Conservation (phyloP, 2,113 vertebrate genomes). For the Macrotis lagotis region DNA sequence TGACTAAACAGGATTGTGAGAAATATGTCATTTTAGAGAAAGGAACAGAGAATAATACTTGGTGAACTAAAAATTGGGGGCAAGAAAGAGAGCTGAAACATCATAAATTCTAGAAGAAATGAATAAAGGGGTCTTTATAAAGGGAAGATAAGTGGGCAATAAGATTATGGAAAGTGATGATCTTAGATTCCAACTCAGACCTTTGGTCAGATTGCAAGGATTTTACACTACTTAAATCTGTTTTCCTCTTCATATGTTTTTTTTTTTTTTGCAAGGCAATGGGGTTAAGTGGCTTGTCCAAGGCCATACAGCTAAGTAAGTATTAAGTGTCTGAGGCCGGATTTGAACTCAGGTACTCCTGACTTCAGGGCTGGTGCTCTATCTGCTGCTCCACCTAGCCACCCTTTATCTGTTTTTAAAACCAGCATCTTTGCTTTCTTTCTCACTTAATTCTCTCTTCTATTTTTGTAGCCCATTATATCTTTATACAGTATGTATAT, state of each 20-base stretch:
- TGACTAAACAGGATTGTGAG: conserved; percentile 15
- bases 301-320: too few species aligned
- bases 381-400: too few species aligned
- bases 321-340: too few species aligned
- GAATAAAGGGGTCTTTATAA: conserved; percentile 12
- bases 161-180: neutral
- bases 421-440: neutral
- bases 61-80: neutral
- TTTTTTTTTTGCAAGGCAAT: too few species aligned
- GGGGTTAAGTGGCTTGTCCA: too few species aligned
- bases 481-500: too few species aligned
- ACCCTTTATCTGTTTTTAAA: neutral
- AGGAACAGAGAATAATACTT: neutral
- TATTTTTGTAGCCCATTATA: neutral
- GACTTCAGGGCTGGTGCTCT: too few species aligned
- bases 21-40: conserved; percentile 34
- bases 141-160: conserved; percentile 15
- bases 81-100: neutral
- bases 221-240: neutral
- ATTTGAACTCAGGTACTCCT: too few species aligned
- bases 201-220: neutral
- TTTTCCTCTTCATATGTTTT: too few species aligned
- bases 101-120: neutral
- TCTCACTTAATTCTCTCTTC: neutral
- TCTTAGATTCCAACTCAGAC: neutral